These are phyloP conservation scores for Sinocyclocheilus grahami DNA, from an alignment of 2,113 vertebrate species.

Conservation along the genomic window DNA sequence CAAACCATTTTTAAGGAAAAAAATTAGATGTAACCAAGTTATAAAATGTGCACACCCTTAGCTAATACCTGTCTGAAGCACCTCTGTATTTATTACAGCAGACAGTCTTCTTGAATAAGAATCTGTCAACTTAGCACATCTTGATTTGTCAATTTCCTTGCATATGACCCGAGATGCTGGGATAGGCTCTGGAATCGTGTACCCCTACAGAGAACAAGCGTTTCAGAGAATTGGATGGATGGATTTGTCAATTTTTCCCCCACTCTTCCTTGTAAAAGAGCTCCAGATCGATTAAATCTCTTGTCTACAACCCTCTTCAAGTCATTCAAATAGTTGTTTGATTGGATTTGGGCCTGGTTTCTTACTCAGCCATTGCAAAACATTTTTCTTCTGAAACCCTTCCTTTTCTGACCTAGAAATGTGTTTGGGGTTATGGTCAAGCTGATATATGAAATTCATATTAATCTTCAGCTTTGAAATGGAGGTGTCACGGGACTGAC, in stretches of 20 bases:
- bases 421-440: background rate
- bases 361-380: background rate
- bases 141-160: background rate
- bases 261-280: background rate
- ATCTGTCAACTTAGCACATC: background rate
- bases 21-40: background rate
- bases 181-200: background rate
- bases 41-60: background rate
- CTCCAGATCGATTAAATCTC: background rate
- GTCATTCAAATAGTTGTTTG: background rate
- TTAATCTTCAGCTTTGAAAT: background rate
- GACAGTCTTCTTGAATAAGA: background rate
- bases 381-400: background rate
- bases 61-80: slow-evolving; percentile 2
- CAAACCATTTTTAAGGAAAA: background rate
- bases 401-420: background rate
- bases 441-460: background rate
- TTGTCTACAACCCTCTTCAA: background rate
- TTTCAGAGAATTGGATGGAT: background rate
- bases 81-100: background rate
- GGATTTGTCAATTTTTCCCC: background rate
- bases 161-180: background rate
- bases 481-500: background rate
- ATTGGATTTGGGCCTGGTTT: background rate
- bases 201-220: background rate